phyloP scores from a whole-genome alignment of 1,140 invertebrate genomes.

The Trialeurodes vaporariorum region DNA sequence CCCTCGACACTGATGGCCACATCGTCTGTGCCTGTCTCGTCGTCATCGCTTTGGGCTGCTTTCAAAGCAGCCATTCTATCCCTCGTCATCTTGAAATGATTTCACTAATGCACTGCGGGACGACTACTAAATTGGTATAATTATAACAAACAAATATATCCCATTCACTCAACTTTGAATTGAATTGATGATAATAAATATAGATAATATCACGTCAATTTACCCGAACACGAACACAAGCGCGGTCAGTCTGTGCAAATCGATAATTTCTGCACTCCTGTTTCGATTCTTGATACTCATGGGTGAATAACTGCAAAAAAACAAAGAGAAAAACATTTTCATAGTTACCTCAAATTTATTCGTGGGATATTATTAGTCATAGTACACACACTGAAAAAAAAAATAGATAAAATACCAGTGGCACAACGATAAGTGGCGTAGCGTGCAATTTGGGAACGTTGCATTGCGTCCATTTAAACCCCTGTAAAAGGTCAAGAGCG shows the following conservation, averaged over 20 bases:
- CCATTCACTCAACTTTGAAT: conserved; percentile 64
- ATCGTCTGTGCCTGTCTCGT: conserved; percentile 81
- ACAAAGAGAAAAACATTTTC: too few relatives aligned
- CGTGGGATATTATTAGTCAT: too few relatives aligned
- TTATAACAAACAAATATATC: conserved; percentile 55
- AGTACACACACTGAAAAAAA: too few relatives aligned
- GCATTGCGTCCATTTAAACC: too few relatives aligned
- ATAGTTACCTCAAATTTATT: too few relatives aligned
- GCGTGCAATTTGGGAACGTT: too few relatives aligned
- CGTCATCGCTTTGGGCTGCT: conserved; percentile 91
- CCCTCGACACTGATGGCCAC: conserved; percentile 83
- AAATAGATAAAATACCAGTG: too few relatives aligned
- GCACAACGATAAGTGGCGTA: too few relatives aligned
- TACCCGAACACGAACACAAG: conserved; percentile 45
- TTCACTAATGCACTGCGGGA: conserved; percentile 45
- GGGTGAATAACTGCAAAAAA: too few relatives aligned
- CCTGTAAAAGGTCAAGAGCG: too few relatives aligned
- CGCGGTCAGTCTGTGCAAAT: conserved; percentile 57
- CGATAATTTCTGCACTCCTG: conserved; percentile 59
- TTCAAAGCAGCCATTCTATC: conserved; percentile 92
- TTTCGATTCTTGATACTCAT: too few relatives aligned
- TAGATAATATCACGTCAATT: conserved; percentile 61
- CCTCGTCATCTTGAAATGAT: conserved; percentile 81
- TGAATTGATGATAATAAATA: too few relatives aligned
- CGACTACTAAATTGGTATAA: conserved; percentile 43